Conservation (phyloP, 2,113 vertebrate genomes). For the Heliornis fulica region DNA sequence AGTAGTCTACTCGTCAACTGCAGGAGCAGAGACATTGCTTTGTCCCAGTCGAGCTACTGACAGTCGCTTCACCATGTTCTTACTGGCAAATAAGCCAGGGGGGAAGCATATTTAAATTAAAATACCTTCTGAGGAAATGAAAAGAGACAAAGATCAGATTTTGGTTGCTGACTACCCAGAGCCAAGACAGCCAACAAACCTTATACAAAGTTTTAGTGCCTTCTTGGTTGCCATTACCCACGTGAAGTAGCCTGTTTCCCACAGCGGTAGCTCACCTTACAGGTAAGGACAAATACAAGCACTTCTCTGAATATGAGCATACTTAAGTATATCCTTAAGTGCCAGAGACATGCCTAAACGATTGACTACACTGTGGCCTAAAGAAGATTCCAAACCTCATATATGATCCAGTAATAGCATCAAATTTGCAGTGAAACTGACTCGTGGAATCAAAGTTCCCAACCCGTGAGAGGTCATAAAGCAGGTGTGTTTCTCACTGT, state of each 20-base stretch:
- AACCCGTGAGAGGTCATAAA: too few relatives aligned
- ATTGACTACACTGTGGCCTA: neutral
- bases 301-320: neutral
- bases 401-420: neutral
- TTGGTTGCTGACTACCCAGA: neutral
- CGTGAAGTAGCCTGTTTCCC: neutral
- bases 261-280: neutral
- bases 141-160: neutral
- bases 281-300: neutral
- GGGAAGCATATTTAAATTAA: neutral
- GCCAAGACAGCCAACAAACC: neutral
- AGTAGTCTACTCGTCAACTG: neutral
- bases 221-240: neutral
- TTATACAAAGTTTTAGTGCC: neutral
- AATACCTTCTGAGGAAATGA: neutral
- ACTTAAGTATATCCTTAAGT: neutral
- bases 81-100: neutral
- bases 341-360: neutral
- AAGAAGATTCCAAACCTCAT: neutral
- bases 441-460: too few relatives aligned
- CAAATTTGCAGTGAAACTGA: neutral
- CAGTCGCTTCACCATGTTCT: neutral
- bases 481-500: too few relatives aligned
- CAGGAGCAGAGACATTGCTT: neutral
- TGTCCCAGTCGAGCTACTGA: neutral